Base-by-base conservation (phyloP, 2,113 vertebrate genomes). In the Callocephalon fimbriatum region DNA sequence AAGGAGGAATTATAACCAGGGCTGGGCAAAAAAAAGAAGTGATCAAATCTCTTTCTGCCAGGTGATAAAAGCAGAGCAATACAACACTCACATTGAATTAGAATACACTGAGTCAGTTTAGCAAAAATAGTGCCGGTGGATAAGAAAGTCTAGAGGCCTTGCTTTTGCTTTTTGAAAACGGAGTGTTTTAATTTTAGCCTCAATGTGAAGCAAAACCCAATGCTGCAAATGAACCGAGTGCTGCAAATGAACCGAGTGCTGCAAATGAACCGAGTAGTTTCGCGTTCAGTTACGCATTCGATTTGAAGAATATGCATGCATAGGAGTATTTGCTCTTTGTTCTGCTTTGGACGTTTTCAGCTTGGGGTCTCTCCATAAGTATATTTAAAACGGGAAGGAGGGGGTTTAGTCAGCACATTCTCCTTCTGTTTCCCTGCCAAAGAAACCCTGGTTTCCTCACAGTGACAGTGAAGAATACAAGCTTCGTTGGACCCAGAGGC, bases 161-260 rank as follows among this genome's bases (percentile, higher is more conserved):
- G 48, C 42, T 90, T 90, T 65, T 92, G 25, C 61, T 26, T 81
- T 84, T 93, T 51, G 58, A 79, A 92, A 82, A 26, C 14, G 11
- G 51, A 61, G 27, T 88, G 29, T 72, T 89, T 94, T 89, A 81
- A 66, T 93, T 95, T 86, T 81, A 91, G 53, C 78, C 94, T 90
- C 44, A 65, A 50, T 37, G 16, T 1, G 3, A 81, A 87, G 50
- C 65, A 90, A 75, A 87, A 20, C 51, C 23, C 63, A 68, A 54
- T 91, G 19, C 68, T 92, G 85, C 75, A 92, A 87, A 65, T 15
- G 18, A 75, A 44, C 88, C 21, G 12, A 59, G 56, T 35, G 19
- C 68, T 92, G 85, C 75, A 92, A 87, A 65, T 15, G 18, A 75
- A 44, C n/a, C 3, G 0, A 68, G 59, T 91, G 19, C 68, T 92